Conservation (phyloP, 2,797 vertebrate species). For the Huso huso region DNA sequence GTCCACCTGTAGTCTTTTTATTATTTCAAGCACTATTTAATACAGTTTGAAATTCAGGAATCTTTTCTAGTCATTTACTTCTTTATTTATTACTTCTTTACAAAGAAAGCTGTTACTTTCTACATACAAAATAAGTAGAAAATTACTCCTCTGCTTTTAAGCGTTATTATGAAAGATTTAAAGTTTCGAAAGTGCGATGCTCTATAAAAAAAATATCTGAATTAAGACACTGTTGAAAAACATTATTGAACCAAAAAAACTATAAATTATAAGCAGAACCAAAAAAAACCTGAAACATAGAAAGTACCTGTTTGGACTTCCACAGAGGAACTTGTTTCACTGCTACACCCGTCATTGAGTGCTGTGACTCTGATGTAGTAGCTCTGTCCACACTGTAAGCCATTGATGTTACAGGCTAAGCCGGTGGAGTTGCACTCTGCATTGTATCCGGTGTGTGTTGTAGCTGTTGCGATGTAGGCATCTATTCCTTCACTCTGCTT, state of each 20-base stretch:
- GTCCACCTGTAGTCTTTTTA: too few relatives aligned
- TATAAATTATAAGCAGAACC: constrained; percentile 1
- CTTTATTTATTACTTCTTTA: too few relatives aligned
- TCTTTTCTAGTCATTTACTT: too few relatives aligned
- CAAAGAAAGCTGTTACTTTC: too few relatives aligned
- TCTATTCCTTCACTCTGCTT: constrained; percentile 32
- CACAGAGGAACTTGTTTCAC: constrained; percentile 40
- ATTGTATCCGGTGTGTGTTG: constrained; percentile 14
- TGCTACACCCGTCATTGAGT: constrained; percentile 34
- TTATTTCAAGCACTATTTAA: too few relatives aligned
- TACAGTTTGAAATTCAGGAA: too few relatives aligned
- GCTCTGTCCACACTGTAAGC: constrained; percentile 46
- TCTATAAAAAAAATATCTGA: neutral
- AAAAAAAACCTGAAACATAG: neutral
- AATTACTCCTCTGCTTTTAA: too few relatives aligned
- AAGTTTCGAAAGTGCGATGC: too few relatives aligned
- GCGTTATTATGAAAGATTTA: too few relatives aligned
- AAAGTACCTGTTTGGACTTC: constrained; percentile 49
- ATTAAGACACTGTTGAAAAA: neutral
- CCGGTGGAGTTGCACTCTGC: constrained; percentile 47
- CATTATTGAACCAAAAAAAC: constrained; percentile 2
- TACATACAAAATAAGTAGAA: too few relatives aligned
- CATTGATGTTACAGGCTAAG: constrained; percentile 43
- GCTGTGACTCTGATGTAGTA: constrained; percentile 51
- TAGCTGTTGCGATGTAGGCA: constrained; percentile 44